Percentiles rank a stretch among this genome's conserved stretches.
Conservation (phyloP, 2,797 vertebrate genomes). For the Acomys russatus region DNA sequence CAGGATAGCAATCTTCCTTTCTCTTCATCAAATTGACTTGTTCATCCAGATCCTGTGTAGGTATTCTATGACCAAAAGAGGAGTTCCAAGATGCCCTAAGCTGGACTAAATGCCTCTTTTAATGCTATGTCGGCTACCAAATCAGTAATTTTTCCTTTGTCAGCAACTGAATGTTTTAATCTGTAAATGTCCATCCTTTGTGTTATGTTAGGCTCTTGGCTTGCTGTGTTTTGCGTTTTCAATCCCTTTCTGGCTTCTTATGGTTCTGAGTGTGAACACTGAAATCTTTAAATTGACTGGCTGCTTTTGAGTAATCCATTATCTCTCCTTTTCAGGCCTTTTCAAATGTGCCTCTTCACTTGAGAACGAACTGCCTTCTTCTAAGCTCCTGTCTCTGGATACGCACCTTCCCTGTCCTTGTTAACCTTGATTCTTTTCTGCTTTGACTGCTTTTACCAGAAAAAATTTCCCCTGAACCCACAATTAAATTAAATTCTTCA, state of each 20-base stretch:
- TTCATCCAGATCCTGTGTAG: not conserved
- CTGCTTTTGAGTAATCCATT: not conserved
- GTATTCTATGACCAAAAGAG: not conserved
- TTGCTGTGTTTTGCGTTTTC: not conserved
- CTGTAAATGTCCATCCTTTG: not conserved
- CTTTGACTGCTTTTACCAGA: not conserved
- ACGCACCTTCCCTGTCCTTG: not conserved
- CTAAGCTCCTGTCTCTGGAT: not conserved
- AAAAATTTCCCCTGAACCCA: not conserved
- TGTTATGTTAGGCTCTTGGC: not conserved
- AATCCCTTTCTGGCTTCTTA: not conserved
- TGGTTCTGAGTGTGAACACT: not conserved
- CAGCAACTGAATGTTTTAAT: not conserved
- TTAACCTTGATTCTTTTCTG: not conserved
- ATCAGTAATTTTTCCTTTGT: not conserved
- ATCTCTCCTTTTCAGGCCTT: not conserved
- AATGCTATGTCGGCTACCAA: not conserved
- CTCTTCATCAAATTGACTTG: conserved; percentile 16
- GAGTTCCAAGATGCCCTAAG: not conserved
- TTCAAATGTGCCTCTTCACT: not conserved
- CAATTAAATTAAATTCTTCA: not conserved
- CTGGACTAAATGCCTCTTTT: not conserved
- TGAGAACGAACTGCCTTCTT: not conserved
- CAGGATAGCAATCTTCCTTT: not conserved
- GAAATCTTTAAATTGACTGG: not conserved